These are phyloP conservation scores for Anthophora plumipes DNA, from an alignment of 2,888 invertebrate genomes.

Conservation along the genomic window DNA sequence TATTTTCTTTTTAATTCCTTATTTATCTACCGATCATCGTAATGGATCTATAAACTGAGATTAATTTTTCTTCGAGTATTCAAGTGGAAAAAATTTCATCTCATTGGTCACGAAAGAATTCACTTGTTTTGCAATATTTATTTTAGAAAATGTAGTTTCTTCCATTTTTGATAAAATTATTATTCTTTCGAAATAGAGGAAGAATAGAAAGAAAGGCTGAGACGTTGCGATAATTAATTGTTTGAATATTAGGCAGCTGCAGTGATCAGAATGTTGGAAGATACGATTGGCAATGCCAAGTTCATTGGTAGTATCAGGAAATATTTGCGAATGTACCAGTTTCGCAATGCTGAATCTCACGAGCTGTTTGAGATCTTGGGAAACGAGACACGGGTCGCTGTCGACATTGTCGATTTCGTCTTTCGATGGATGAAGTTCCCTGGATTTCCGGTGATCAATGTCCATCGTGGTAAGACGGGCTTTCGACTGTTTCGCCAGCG, in stretches of 20 bases:
- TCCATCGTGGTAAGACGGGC: slow-evolving; percentile 31
- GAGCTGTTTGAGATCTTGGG: slow-evolving; percentile 66
- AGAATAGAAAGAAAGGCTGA: background rate
- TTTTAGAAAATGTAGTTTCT: too few species aligned
- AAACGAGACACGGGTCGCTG: slow-evolving; percentile 33
- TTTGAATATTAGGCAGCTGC: slow-evolving; percentile 63
- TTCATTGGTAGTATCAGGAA: slow-evolving; percentile 62
- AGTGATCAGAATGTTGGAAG: slow-evolving; percentile 69
- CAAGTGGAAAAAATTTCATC: too few species aligned
- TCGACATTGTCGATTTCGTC: slow-evolving; percentile 64
- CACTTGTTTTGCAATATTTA: too few species aligned
- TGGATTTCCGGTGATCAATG: slow-evolving; percentile 69
- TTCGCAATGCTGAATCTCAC: slow-evolving; percentile 62
- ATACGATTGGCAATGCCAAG: slow-evolving; percentile 55
- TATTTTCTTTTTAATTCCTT: too few species aligned
- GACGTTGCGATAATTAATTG: slow-evolving; percentile 6
- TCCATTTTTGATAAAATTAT: too few species aligned
- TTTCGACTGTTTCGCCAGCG: slow-evolving; percentile 51
- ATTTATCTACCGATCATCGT: too few species aligned
- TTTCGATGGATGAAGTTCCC: slow-evolving; percentile 63
- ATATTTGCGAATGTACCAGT: slow-evolving; percentile 64
- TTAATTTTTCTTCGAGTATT: too few species aligned
- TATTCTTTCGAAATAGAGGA: background rate
- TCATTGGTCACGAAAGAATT: too few species aligned
- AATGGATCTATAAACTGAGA: too few species aligned